Conservation (phyloP, 53 echinoderm and acorn worm species). For the Stichopus horrens region DNA sequence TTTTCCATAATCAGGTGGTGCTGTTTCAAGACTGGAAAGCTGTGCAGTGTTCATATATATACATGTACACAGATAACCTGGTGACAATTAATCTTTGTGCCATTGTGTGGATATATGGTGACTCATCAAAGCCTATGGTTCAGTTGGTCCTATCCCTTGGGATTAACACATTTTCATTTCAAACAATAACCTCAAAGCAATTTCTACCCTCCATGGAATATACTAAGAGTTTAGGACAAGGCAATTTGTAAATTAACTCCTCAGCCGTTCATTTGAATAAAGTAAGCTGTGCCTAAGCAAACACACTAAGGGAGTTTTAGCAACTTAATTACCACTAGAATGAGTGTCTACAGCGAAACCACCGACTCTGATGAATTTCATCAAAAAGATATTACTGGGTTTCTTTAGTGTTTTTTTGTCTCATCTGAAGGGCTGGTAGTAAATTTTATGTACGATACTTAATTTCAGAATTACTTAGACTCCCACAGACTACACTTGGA, state of each 20-base stretch:
- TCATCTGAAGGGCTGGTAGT: too few relatives aligned
- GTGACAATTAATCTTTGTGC: too few relatives aligned
- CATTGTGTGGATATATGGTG: neutral
- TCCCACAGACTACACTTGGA: too few relatives aligned
- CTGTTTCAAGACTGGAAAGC: too few relatives aligned
- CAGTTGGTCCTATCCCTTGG: neutral
- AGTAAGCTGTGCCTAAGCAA: neutral
- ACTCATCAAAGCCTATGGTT: neutral
- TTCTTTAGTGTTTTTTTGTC: too few relatives aligned
- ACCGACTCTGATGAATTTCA: conserved; percentile 1
- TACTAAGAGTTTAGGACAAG: neutral
- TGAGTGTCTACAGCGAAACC: conserved; percentile 7
- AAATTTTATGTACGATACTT: too few relatives aligned
- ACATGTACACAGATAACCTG: too few relatives aligned
- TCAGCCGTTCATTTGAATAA: neutral
- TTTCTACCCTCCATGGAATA: neutral
- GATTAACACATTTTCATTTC: neutral
- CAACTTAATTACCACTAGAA: neutral
- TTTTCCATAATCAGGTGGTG: too few relatives aligned
- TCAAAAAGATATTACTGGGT: too few relatives aligned
- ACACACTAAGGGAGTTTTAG: neutral
- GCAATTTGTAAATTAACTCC: conserved; percentile 1
- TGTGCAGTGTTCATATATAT: too few relatives aligned
- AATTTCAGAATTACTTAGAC: too few relatives aligned
- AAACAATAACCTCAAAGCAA: neutral